Percentiles rank a stretch among this genome's conserved stretches.
Evolutionary conservation across 2,797 vertebrate genomes (phyloP).

Genomic region (Bryconaethiops microstoma): DNA sequence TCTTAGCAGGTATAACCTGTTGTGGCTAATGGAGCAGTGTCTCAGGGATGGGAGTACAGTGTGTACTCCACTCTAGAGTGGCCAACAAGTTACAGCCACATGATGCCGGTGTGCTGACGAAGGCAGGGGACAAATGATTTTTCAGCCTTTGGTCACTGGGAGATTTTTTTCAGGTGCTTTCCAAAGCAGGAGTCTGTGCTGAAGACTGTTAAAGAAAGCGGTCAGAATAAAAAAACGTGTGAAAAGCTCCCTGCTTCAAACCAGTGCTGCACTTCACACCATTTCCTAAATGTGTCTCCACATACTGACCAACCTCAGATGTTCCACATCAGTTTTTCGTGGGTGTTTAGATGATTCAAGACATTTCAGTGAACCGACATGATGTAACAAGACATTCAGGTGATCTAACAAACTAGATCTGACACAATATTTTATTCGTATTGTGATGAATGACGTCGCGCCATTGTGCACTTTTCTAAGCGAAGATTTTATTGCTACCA

Average conservation of each 20-base stretch:
- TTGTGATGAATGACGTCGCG: no score
- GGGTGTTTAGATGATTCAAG: not conserved
- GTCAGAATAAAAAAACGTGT: no score
- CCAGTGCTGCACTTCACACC: no score
- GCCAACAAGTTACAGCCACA: constrained; percentile 15
- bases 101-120: not conserved
- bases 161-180: not conserved
- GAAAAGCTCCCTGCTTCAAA: no score
- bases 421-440: no score
- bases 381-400: no score
- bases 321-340: not conserved
- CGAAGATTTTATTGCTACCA: no score
- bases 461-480: no score
- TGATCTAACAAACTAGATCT: no score
- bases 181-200: not conserved
- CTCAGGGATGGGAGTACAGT: constrained; percentile 48
- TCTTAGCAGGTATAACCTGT: constrained; percentile 39
- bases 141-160: not conserved
- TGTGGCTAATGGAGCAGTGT: constrained; percentile 55
- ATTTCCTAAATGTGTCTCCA: not conserved
- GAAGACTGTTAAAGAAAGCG: no score
- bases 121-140: constrained; percentile 1
- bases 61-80: constrained; percentile 49
- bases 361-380: not conserved
- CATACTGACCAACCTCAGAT: not conserved